A percentile compares a stretch with the other conserved stretches of the same genome.
phyloP scores from a whole-genome alignment of 2,888 invertebrate species.

The Luffia ferchaultella region DNA sequence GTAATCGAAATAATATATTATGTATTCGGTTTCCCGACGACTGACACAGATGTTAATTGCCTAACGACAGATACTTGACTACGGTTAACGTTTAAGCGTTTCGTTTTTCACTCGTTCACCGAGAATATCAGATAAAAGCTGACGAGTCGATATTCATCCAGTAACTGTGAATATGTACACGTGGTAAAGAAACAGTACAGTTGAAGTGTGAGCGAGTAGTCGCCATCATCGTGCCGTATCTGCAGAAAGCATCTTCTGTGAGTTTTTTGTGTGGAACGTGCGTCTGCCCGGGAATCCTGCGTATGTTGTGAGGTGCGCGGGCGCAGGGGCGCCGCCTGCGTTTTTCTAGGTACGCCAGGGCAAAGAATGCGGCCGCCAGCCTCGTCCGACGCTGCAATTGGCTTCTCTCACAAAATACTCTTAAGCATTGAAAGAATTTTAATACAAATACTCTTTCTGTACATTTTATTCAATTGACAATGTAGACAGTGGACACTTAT shows the following conservation, averaged over 20 bases:
- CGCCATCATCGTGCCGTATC: not conserved
- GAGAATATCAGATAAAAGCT: not conserved
- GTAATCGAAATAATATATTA: not conserved
- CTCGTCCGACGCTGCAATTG: constrained; percentile 2
- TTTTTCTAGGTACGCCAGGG: constrained; percentile 42
- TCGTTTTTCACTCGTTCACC: not conserved
- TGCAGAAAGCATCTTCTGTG: not conserved
- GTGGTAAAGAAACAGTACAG: not conserved
- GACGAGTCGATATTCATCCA: not conserved
- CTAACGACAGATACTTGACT: not conserved
- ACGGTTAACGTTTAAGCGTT: not conserved
- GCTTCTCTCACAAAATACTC: constrained; percentile 3
- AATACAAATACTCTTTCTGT: not conserved
- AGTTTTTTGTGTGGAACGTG: not conserved
- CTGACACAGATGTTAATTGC: not conserved
- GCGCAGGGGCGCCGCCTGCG: constrained; percentile 10
- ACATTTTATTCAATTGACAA: not conserved
- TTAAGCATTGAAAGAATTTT: not conserved
- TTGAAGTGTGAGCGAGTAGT: not conserved
- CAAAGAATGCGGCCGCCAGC: constrained; percentile 31
- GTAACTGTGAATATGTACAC: not conserved
- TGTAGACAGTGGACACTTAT: too few species aligned
- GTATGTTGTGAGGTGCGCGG: constrained; percentile 20
- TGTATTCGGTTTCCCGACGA: not conserved
- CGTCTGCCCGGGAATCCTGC: constrained; percentile 36